Conservation (phyloP, 1,140 invertebrate species). For the Eriocheir sinensis region DNA sequence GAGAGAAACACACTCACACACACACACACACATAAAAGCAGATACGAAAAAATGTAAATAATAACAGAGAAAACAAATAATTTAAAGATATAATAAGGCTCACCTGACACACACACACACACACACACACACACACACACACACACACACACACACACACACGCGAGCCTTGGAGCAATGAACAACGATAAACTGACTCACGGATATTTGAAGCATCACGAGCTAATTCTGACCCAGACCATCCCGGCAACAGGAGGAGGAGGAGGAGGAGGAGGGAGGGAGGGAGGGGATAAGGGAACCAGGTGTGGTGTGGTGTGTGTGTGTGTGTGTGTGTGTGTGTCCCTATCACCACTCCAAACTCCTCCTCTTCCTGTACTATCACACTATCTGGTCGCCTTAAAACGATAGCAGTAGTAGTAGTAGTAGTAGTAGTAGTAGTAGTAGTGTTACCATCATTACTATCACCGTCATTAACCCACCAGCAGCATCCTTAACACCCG, state of each 20-base stretch:
- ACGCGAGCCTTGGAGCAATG: background rate
- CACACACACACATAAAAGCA: background rate
- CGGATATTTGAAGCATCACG: background rate
- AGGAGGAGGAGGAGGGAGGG: background rate
- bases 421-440: too few relatives aligned
- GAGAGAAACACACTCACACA: background rate
- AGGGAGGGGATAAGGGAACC: too few relatives aligned
- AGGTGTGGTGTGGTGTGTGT: too few relatives aligned
- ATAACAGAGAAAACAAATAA: background rate
- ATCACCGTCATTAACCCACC: too few relatives aligned
- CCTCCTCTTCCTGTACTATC: too few relatives aligned
- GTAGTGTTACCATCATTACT: too few relatives aligned
- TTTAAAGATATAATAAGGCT: background rate
- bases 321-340: too few relatives aligned
- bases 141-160: background rate
- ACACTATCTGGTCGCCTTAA: too few relatives aligned
- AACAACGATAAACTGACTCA: background rate
- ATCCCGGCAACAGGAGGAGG: background rate
- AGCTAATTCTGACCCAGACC: background rate
- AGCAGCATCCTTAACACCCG: too few relatives aligned
- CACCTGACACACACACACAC: slow-evolving; percentile 1
- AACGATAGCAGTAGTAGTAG: too few relatives aligned
- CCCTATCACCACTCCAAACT: too few relatives aligned
- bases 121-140: background rate
- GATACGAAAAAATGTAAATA: background rate